phyloP scores from a whole-genome alignment of 2,888 invertebrate species.

The Lacanobia wlatinum region DNA sequence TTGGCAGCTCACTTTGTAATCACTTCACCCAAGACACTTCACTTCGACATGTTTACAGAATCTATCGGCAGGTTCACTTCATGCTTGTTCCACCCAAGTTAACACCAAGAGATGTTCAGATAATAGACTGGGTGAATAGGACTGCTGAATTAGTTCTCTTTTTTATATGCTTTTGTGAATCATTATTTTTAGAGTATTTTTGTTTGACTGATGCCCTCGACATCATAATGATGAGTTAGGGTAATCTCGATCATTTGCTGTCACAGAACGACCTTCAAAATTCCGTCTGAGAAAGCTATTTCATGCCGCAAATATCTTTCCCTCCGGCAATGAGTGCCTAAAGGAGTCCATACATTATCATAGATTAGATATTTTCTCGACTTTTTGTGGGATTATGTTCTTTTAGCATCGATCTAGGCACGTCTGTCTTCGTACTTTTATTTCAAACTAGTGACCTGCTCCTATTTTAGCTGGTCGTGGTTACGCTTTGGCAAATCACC shows the following conservation, averaged over 20 bases:
- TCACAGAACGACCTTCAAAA: constrained; percentile 12
- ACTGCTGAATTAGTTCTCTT: too few relatives aligned
- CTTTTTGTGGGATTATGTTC: constrained; percentile 1
- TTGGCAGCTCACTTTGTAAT: too few relatives aligned
- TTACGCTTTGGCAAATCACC: too few relatives aligned
- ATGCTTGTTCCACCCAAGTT: too few relatives aligned
- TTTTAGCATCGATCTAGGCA: neutral
- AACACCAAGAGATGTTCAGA: too few relatives aligned
- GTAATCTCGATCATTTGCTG: constrained; percentile 5
- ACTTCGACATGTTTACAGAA: too few relatives aligned
- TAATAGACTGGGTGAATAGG: too few relatives aligned
- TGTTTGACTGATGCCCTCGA: constrained; percentile 1
- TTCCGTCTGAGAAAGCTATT: constrained; percentile 4
- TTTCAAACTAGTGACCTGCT: too few relatives aligned
- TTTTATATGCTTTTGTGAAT: neutral
- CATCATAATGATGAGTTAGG: neutral
- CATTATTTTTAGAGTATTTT: neutral
- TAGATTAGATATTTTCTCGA: constrained; percentile 17
- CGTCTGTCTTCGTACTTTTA: neutral
- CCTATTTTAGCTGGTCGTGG: too few relatives aligned
- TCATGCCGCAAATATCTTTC: constrained; percentile 7
- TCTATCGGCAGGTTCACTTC: too few relatives aligned
- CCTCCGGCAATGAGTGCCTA: neutral
- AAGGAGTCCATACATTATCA: constrained; percentile 34
- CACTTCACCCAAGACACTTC: too few relatives aligned